Percentiles rank a stretch among this genome's conserved stretches.
phyloP scores from a whole-genome alignment of 2,888 invertebrate genomes.

The Catotricha subobsoleta region DNA sequence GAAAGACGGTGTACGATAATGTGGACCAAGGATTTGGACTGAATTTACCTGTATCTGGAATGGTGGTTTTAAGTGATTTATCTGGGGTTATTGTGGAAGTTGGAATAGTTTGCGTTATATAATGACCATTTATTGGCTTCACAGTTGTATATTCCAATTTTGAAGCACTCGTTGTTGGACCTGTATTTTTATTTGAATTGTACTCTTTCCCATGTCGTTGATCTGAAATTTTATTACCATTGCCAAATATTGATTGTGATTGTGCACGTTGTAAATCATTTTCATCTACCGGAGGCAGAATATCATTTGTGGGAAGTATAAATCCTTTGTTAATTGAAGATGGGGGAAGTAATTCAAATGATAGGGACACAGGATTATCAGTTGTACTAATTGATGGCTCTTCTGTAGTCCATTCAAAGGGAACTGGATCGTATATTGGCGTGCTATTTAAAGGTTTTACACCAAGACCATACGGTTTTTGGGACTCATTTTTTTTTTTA shows the following conservation, averaged over 20 bases:
- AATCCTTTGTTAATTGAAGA: slow-evolving; percentile 12
- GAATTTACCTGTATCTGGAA: slow-evolving; percentile 14
- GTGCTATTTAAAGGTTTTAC: slow-evolving; percentile 32
- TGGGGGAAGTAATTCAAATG: slow-evolving; percentile 16
- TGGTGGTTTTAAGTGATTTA: slow-evolving; percentile 16
- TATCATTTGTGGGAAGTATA: slow-evolving; percentile 26
- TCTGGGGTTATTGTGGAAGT: slow-evolving; percentile 10
- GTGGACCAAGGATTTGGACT: slow-evolving; percentile 31
- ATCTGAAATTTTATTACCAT: slow-evolving; percentile 20
- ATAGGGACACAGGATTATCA: slow-evolving; percentile 6
- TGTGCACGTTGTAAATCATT: slow-evolving; percentile 49
- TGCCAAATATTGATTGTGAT: slow-evolving; percentile 47
- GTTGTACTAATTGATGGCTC: slow-evolving; percentile 8
- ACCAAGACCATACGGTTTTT: slow-evolving; percentile 31
- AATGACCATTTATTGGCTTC: slow-evolving; percentile 9
- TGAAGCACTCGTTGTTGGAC: slow-evolving; percentile 9
- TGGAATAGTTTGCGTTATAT: slow-evolving; percentile 10
- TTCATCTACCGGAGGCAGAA: slow-evolving; percentile 33
- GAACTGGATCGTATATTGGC: slow-evolving; percentile 21
- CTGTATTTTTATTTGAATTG: slow-evolving; percentile 10
- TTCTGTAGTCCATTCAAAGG: slow-evolving; percentile 21
- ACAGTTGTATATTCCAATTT: slow-evolving; percentile 1
- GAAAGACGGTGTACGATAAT: slow-evolving; percentile 41
- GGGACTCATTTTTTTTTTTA: slow-evolving; percentile 27
- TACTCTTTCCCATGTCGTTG: slow-evolving; percentile 10